Base-by-base conservation (phyloP, 2,888 invertebrate species). In the Noctua comes region DNA sequence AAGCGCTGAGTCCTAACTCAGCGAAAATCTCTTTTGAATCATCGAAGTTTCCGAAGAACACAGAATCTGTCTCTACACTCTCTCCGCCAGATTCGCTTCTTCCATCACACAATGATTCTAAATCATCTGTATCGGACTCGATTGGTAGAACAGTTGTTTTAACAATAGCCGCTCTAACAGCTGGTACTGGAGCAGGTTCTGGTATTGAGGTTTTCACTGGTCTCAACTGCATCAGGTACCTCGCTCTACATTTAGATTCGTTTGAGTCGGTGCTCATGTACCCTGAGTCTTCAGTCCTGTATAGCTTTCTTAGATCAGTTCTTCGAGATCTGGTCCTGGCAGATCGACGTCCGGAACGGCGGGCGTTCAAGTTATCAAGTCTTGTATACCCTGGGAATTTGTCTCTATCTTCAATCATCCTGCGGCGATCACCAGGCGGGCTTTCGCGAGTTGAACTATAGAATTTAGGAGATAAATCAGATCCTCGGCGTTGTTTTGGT, bases 51-150 rank as follows among this genome's bases (percentile, higher is more conserved):
- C 98, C 98, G 90, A 98, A 98, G 92, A 98, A 98, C 21, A 98
- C 98, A 21, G 98, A 98, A 94, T 98, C 98, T 0, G 98, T 98
- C 91, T 98, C 98, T 5, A 98, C 97, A 93, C 98, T 98, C 92
- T 98, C 98, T 3, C 98, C 98, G 0, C 98, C 98, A 43, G 98
- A 98, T 93, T 98, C 98, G 91, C 98, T 98, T 85, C 98, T 97
- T 18, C 98, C 98, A 88, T 98, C 98, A 68, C 98, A 98, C 74
- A 98, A 95, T 46, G 98, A 98, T 91, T 98, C 98, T 78, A 98
- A 97, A 36, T 98, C 98, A 89, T 97, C 98, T 84, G 98, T 97
- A 87, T 97, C 97, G 80, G 97, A 97, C 87, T 97, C 95, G 86
- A 97, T 92, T 73, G 93, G 94, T 68, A 93, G 77, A n/a, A 92